phyloP scores from a whole-genome alignment of 2,797 vertebrate species.

The Centropyge bicolor region DNA sequence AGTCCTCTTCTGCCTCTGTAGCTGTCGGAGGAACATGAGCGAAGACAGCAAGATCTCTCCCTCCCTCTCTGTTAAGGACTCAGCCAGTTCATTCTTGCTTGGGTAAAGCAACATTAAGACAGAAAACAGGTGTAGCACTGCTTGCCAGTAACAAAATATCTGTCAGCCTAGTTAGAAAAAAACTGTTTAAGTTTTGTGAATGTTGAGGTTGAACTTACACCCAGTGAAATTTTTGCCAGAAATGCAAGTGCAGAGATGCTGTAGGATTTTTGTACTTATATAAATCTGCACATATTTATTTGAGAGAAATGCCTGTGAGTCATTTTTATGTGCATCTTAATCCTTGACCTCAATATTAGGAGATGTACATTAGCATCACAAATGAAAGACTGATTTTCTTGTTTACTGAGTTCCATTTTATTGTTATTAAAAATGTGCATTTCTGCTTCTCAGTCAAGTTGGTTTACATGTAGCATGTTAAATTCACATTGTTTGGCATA shows the following conservation, averaged over 20 bases:
- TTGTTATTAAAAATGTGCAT: background rate
- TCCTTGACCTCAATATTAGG: background rate
- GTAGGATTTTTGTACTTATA: background rate
- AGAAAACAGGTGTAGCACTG: conserved; percentile 59
- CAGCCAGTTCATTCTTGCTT: conserved; percentile 34
- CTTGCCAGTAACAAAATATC: conserved; percentile 52
- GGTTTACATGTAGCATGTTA: background rate
- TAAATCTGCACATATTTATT: conserved; percentile 3
- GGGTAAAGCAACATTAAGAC: conserved; percentile 37
- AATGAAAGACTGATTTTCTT: conserved; percentile 1
- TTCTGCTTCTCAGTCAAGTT: background rate
- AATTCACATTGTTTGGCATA: background rate
- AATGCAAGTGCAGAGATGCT: background rate
- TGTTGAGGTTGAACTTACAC: conserved; percentile 37
- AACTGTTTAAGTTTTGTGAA: conserved; percentile 49
- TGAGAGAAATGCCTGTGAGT: background rate
- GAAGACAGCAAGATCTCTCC: conserved; percentile 28
- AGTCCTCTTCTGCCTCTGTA: conserved; percentile 37
- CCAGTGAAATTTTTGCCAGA: conserved; percentile 25
- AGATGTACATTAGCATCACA: background rate
- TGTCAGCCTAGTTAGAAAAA: conserved; percentile 54
- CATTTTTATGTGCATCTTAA: background rate
- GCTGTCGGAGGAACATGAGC: conserved; percentile 38
- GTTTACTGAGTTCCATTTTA: background rate
- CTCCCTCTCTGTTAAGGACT: conserved; percentile 40